Evolutionary conservation across 2,797 vertebrate species (phyloP).

Genomic region (Helarctos malayanus): DNA sequence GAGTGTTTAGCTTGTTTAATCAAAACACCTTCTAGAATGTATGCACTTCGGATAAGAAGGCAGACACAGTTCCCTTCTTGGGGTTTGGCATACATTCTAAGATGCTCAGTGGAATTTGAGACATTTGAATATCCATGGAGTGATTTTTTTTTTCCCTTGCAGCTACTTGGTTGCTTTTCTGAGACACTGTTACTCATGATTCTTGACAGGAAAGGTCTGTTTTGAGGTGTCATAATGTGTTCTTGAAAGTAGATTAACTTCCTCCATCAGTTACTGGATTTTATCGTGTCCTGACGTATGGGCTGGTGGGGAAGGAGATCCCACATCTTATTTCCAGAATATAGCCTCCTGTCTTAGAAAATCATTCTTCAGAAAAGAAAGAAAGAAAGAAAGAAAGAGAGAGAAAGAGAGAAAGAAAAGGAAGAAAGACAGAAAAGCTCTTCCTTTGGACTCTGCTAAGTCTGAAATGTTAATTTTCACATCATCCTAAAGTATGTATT

Average conservation of each 20-base stretch:
- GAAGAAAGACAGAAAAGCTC: neutral
- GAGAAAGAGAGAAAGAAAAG: neutral
- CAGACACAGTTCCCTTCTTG: neutral
- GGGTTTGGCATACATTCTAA: rapidly evolving
- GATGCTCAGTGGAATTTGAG: neutral
- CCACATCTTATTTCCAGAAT: neutral
- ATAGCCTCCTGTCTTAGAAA: neutral
- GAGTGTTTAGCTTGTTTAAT: neutral
- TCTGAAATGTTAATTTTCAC: neutral
- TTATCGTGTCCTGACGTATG: neutral
- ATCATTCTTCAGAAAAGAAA: neutral
- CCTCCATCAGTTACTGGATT: neutral
- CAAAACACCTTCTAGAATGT: slow-evolving; percentile 11
- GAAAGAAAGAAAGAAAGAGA: neutral
- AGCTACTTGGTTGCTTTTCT: neutral
- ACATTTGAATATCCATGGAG: neutral
- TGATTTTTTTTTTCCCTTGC: neutral
- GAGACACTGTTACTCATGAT: neutral
- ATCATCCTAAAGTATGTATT: neutral
- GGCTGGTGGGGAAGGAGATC: neutral
- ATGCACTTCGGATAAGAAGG: neutral
- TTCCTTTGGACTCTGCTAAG: neutral
- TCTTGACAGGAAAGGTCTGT: neutral
- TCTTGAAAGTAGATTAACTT: neutral
- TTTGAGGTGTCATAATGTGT: neutral